These are phyloP conservation scores for Ramphastos sulfuratus DNA, from an alignment of 2,113 vertebrate species.

Conservation along the genomic window DNA sequence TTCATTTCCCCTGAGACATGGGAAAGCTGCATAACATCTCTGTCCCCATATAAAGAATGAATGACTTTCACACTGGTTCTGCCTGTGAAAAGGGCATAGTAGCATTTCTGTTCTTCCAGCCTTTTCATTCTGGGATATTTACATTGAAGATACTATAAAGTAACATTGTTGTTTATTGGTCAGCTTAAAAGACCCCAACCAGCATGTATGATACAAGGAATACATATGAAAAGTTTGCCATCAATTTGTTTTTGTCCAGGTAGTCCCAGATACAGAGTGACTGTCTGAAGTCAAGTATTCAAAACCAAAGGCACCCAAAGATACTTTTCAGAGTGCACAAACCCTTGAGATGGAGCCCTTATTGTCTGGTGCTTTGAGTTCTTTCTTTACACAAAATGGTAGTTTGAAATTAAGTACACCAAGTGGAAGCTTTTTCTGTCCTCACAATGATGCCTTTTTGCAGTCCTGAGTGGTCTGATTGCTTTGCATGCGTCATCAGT, in stretches of 20 bases:
- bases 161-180: neutral
- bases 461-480: slow-evolving; percentile 40
- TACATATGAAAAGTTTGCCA: neutral
- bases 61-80: neutral
- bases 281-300: slow-evolving; percentile 7
- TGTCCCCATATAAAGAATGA: neutral
- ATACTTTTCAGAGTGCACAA: neutral
- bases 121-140: neutral
- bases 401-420: slow-evolving; percentile 24
- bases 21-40: neutral
- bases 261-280: neutral
- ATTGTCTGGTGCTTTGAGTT: neutral
- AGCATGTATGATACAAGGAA: neutral
- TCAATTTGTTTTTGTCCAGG: neutral
- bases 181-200: neutral
- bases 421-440: slow-evolving; percentile 12
- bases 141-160: neutral
- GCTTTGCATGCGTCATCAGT: slow-evolving; percentile 30
- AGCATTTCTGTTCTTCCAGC: neutral
- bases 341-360: neutral
- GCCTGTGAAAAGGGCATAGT: neutral
- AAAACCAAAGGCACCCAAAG: neutral
- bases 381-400: slow-evolving; percentile 8
- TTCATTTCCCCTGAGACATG: neutral
- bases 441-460: slow-evolving; percentile 44